Conservation (phyloP, 2,113 vertebrate species). For the Corythornis vintsioides region DNA sequence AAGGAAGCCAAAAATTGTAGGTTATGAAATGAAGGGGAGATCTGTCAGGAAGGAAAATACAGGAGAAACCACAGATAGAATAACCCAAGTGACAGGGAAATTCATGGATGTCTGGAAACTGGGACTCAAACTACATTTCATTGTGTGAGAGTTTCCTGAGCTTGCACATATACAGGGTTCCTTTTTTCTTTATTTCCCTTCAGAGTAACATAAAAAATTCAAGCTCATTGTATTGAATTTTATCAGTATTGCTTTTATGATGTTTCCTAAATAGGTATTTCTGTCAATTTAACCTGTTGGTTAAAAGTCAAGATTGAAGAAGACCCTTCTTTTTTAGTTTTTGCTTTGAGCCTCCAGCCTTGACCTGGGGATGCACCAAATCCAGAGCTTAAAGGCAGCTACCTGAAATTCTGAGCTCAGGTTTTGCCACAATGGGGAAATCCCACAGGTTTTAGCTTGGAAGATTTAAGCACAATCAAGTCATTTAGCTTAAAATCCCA, state of each 20-base stretch:
- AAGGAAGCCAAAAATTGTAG: conserved; percentile 50
- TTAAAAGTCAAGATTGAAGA: neutral
- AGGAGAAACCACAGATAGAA: conserved; percentile 38
- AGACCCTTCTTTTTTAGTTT: neutral
- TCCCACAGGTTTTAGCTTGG: neutral
- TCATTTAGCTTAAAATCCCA: conserved; percentile 5
- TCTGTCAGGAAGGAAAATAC: conserved; percentile 43
- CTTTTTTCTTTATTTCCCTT: neutral
- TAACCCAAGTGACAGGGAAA: conserved; percentile 21
- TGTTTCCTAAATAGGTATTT: neutral
- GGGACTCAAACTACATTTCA: neutral
- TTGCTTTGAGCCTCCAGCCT: neutral
- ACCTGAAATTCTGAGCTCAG: neutral
- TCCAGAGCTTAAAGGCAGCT: neutral
- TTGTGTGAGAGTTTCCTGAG: neutral
- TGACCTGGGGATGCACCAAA: neutral
- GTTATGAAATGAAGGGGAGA: conserved; percentile 45
- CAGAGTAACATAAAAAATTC: neutral
- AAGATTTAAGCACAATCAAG: neutral
- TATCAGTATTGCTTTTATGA: neutral
- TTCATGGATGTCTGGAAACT: conserved; percentile 11
- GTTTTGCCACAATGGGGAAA: neutral
- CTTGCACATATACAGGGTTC: neutral
- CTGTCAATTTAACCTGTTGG: neutral
- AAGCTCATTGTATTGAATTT: neutral